Evolutionary conservation across 2,113 vertebrate species (phyloP), one percentile per base, ranked within the genome.

Genomic region (Mesoclemmys tuberculata): DNA sequence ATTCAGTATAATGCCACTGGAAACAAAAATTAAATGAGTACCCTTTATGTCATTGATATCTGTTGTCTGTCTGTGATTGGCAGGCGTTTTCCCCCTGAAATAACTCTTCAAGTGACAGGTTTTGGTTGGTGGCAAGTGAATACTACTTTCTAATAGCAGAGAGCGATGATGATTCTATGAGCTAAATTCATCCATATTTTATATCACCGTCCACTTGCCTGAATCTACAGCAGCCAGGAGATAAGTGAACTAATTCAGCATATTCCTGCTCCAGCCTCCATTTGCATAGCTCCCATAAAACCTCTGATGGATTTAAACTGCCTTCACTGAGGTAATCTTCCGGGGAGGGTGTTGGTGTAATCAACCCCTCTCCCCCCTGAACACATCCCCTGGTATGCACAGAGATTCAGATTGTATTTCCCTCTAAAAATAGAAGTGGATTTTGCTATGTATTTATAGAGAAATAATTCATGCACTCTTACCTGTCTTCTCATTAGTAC

Each of bases 321-420:
- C 3, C 91, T 55, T 82, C n/a, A 90, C 68, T 87, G 58, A 92
- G 91, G 79, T 35, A 95, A 87, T 93, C 93, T 52, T 89, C 84
- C 92, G 92, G 93, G 77, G 80, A 71, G 29, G 2, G 6, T 38
- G 0, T 2, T 16, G 58, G 78, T 22, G 11, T 14, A 94, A 86
- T 83, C 90, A 8, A 68, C 1, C 3, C 13, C 31, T n/a, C 4
- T 22, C 19, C 8, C 38, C 19, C n/a, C 18, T 38, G n/a, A 22
- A 82, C 85, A 1, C 11, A 51, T 8, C 92, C n/a, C 64, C 71
- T 79, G 41, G 64, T 68, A 8, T 54, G 41, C 8, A 68, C 16
- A 91, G 58, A 78, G 81, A 87, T 1, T 1, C 4, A 90, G 71
- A 77, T 68, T 81, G 22, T 61, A 61, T 61, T 27, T 31, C 58